phyloP scores from a whole-genome alignment of 2,797 vertebrate genomes.

The Notolepis coatsorum region DNA sequence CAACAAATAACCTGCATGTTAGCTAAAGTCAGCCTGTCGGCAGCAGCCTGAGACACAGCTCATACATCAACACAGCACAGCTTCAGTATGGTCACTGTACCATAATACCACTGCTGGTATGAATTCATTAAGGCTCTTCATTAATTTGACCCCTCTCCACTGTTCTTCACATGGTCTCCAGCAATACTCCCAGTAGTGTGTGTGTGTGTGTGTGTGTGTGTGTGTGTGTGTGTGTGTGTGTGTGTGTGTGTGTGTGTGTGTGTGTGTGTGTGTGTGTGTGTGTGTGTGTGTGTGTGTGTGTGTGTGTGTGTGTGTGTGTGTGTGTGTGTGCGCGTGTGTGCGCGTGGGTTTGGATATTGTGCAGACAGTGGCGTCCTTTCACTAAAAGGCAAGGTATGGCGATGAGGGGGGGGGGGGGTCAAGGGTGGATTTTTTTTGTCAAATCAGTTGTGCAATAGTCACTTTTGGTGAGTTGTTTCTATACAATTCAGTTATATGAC shows the following conservation, averaged over 20 bases:
- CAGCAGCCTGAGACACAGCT: conserved; percentile 18
- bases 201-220: background rate
- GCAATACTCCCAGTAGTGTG: conserved; percentile 22
- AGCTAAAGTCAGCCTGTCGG: conserved; percentile 22
- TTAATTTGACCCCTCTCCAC: conserved; percentile 26
- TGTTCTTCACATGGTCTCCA: conserved; percentile 23
- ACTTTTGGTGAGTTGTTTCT: no score
- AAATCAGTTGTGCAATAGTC: no score
- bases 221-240: conserved; percentile 9
- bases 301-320: no score
- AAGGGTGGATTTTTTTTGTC: no score
- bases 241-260: conserved; percentile 4
- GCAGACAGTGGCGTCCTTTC: no score
- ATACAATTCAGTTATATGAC: no score
- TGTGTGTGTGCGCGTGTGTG: conserved; percentile 41
- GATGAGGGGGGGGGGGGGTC: no score
- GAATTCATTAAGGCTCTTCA: conserved; percentile 41
- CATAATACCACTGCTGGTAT: conserved; percentile 34
- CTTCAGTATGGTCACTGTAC: conserved; percentile 7
- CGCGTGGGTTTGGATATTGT: conserved; percentile 26
- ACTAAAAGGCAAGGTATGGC: no score
- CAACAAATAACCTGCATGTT: conserved; percentile 30
- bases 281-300: background rate
- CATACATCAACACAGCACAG: conserved; percentile 35
- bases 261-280: conserved; percentile 4